phyloP scores from a whole-genome alignment of 2,113 vertebrate genomes.

The Zosterops pallidus region DNA sequence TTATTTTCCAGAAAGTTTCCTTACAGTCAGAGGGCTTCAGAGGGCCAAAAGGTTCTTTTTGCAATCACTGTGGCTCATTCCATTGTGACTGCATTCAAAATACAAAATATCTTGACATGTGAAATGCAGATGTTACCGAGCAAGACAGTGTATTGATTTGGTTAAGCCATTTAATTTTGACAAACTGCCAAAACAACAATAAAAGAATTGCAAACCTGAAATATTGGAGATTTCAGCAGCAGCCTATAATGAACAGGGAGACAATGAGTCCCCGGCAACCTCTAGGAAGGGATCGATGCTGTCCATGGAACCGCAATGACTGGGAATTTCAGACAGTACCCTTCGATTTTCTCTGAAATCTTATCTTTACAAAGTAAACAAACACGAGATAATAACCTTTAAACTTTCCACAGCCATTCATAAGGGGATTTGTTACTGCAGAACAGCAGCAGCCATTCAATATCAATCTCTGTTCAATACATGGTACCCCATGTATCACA shows the following conservation, averaged over 20 bases:
- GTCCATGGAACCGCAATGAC: slow-evolving; percentile 63
- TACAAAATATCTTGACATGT: neutral
- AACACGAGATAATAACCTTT: slow-evolving; percentile 67
- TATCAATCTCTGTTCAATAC: neutral
- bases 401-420: slow-evolving; percentile 56
- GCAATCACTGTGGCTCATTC: neutral
- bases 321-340: slow-evolving; percentile 55
- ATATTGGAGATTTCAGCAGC: slow-evolving; percentile 44
- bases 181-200: slow-evolving; percentile 63
- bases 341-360: slow-evolving; percentile 71
- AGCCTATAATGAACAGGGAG: slow-evolving; percentile 41
- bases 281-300: slow-evolving; percentile 63
- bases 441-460: neutral
- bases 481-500: fast-evolving
- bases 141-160: slow-evolving; percentile 13
- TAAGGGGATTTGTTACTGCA: slow-evolving; percentile 20
- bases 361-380: slow-evolving; percentile 73
- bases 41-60: neutral
- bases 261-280: slow-evolving; percentile 36
- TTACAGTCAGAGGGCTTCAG: neutral
- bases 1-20: neutral
- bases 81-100: neutral
- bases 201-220: slow-evolving; percentile 37
- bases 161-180: slow-evolving; percentile 59
- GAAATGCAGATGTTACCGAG: slow-evolving; percentile 28